phyloP scores from a whole-genome alignment of 2,797 vertebrate species.

The Gastrophryne carolinensis region DNA sequence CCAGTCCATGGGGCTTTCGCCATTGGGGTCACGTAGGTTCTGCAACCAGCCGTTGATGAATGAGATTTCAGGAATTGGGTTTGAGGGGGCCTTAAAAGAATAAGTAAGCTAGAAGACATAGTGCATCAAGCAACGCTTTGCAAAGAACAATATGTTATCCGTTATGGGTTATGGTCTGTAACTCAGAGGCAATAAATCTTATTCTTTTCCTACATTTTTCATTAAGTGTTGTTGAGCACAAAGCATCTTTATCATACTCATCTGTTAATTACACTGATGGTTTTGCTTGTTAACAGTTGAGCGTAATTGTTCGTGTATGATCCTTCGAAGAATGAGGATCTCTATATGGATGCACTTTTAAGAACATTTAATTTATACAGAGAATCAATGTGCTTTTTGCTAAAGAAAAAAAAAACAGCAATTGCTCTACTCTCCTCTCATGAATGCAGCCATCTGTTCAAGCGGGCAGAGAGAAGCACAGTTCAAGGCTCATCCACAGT shows the following conservation, averaged over 20 bases:
- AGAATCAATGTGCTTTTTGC: slow-evolving; percentile 11
- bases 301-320: background rate
- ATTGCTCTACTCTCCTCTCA: slow-evolving; percentile 52
- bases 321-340: too few relatives aligned
- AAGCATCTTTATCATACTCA: background rate
- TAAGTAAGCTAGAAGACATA: too few relatives aligned
- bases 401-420: slow-evolving; percentile 40
- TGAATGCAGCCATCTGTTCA: slow-evolving; percentile 61
- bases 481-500: slow-evolving; percentile 59
- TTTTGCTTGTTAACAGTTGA: background rate
- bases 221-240: background rate
- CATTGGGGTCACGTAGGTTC: too few relatives aligned
- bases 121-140: background rate
- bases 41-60: too few relatives aligned
- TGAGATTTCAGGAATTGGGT: too few relatives aligned
- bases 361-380: background rate
- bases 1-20: too few relatives aligned
- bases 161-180: background rate
- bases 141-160: background rate
- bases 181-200: background rate
- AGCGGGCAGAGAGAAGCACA: slow-evolving; percentile 58
- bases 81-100: too few relatives aligned
- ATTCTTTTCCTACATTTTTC: background rate
- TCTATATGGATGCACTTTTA: too few relatives aligned
- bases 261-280: background rate